Evolutionary conservation across 2,888 invertebrate genomes (phyloP).

Genomic region (Cecidostiba fungosa): DNA sequence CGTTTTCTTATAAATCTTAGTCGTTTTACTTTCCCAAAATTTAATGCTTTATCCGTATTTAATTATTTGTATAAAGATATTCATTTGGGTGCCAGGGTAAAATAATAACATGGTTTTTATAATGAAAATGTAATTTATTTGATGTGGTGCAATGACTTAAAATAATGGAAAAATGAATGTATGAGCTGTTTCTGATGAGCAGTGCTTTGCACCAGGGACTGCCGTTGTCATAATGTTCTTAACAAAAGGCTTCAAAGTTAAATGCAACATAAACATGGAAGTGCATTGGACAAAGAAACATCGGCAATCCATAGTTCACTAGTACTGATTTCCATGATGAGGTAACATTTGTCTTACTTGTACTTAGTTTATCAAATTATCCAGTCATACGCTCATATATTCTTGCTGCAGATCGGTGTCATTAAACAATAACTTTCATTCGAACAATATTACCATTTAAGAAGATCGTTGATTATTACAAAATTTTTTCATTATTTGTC

Average conservation of each 20-base stretch:
- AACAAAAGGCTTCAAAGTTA: slow-evolving; percentile 71
- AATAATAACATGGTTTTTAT: slow-evolving; percentile 70
- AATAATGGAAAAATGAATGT: slow-evolving; percentile 80
- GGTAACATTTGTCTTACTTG: slow-evolving; percentile 81
- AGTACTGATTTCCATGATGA: slow-evolving; percentile 79
- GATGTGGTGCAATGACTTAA: slow-evolving; percentile 81
- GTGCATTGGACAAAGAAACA: slow-evolving; percentile 71
- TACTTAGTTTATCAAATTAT: slow-evolving; percentile 81
- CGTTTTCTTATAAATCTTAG: slow-evolving; percentile 39
- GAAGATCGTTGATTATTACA: slow-evolving; percentile 75
- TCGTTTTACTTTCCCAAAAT: slow-evolving; percentile 5
- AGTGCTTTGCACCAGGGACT: slow-evolving; percentile 73
- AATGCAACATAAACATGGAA: slow-evolving; percentile 77
- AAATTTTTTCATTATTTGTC: slow-evolving; percentile 72
- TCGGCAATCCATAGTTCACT: slow-evolving; percentile 74
- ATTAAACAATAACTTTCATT: slow-evolving; percentile 72
- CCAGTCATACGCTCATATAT: slow-evolving; percentile 80
- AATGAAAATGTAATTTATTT: slow-evolving; percentile 81
- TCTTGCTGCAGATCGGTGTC: slow-evolving; percentile 78
- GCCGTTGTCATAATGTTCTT: slow-evolving; percentile 69
- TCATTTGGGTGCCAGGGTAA: slow-evolving; percentile 45
- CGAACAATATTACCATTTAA: slow-evolving; percentile 74
- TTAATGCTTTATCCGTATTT: neutral
- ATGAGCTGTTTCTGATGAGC: slow-evolving; percentile 79
- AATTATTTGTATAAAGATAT: neutral